Base-by-base conservation (phyloP, 2,888 invertebrate genomes). In the Tetheella fluctuosa region DNA sequence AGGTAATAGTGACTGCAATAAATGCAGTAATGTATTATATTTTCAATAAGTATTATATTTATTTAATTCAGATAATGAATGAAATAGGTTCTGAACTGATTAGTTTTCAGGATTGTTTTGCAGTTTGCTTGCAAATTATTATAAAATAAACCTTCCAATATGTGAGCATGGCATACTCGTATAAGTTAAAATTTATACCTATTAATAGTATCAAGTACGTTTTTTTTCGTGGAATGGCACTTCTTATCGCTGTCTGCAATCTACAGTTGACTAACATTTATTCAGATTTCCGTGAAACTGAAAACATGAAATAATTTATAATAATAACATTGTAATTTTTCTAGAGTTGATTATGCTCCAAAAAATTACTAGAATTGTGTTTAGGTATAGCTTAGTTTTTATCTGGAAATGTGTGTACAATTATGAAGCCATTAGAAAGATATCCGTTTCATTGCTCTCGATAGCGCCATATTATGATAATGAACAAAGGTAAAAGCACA, bases 211-310 rank as follows among this genome's bases (percentile, higher is more conserved):
- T 3, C 13, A 34, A 13, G 8, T 7, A 10, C 8, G 0, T 30
- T 10, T 30, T 30, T 10, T 30, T 87, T 85, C 88, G 71, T 76
- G 77, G 86, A 88, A 86, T 65, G 73, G 66, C 62, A 62, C 57
- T 70, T 69, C 72, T 78, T 86, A 88, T 88, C 88, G 66, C 60
- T 59, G 87, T 85, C 88, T 86, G 84, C 80, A 79, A 88, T 88
- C 88, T 82, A 65, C 66, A 67, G 73, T 77, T 73, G 74, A 77
- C 74, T 76, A 76, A 83, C 73, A 73, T 68, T 79, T 70, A 76
- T 63, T 63, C 62, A 12, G 54, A 62, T 64, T 67, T 62, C 60
- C 54, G 59, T 65, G 61, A 59, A 65, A 58, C 48, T 42, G n/a
- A 42, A 42, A 37, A 15, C 15, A 54, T 20, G 20, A 34, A 55